Evolutionary conservation across 1,140 invertebrate genomes (phyloP).

Genomic region (Calosoma granatense): DNA sequence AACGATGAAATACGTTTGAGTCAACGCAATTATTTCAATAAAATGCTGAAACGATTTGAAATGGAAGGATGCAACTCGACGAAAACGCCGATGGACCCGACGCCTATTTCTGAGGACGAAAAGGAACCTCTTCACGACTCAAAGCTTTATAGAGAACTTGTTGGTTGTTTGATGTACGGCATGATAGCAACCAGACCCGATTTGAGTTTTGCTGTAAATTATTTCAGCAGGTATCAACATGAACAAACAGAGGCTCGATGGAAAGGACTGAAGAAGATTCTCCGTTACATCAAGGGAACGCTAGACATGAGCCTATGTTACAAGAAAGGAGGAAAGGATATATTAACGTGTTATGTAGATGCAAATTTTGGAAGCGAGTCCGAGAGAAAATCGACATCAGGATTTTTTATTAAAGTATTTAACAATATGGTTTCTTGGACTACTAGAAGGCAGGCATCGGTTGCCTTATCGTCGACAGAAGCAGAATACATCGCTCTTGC

Average conservation of each 20-base stretch:
- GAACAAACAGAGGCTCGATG: constrained; percentile 23
- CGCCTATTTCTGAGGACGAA: not conserved
- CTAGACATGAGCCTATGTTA: constrained; percentile 17
- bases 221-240: constrained; percentile 24
- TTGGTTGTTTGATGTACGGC: constrained; percentile 33
- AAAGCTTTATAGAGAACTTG: constrained; percentile 25
- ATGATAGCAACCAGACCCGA: constrained; percentile 30
- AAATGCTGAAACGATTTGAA: constrained; percentile 28
- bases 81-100: constrained; percentile 25
- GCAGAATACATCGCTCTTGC: constrained; percentile 32
- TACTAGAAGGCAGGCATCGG: constrained; percentile 18
- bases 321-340: not conserved
- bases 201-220: constrained; percentile 31
- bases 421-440: constrained; percentile 19
- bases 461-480: constrained; percentile 35
- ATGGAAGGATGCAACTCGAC: constrained; percentile 31
- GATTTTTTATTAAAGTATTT: constrained; percentile 25
- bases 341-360: not conserved
- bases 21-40: constrained; percentile 30
- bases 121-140: not conserved
- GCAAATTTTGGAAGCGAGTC: constrained; percentile 18
- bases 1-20: constrained; percentile 10
- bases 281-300: constrained; percentile 34
- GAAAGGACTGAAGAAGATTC: constrained; percentile 29
- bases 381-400: constrained; percentile 23